phyloP scores from a whole-genome alignment of 2,888 invertebrate species.

The Callyntrura guangdongensis region DNA sequence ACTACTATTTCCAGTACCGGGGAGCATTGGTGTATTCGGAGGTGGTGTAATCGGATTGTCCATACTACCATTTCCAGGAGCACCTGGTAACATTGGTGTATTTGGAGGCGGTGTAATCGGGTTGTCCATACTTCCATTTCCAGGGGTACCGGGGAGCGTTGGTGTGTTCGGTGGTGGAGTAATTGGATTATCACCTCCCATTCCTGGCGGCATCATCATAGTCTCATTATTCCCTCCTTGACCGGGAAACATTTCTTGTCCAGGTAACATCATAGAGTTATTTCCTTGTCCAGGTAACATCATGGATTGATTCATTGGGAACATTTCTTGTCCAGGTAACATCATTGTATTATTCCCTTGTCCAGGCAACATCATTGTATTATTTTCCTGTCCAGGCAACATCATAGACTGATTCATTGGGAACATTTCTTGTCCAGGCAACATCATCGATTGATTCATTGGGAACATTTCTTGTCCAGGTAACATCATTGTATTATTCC shows the following conservation, averaged over 20 bases:
- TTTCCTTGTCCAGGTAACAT: conserved; percentile 51
- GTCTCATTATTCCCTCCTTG: conserved; percentile 6
- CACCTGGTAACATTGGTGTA: not conserved
- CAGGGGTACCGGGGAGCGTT: not conserved
- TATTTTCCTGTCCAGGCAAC: conserved; percentile 33
- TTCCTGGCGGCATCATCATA: conserved; percentile 41
- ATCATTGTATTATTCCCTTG: conserved; percentile 40
- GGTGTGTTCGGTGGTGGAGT: conserved; percentile 27
- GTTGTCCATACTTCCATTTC: not conserved
- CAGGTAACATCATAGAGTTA: conserved; percentile 27
- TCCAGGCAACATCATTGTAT: not conserved
- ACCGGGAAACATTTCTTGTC: conserved; percentile 57
- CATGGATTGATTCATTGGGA: conserved; percentile 35
- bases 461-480: conserved; percentile 53
- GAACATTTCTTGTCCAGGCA: conserved; percentile 53
- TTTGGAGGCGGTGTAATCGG: too few relatives aligned
- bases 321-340: conserved; percentile 50
- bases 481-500: conserved; percentile 34
- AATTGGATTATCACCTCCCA: conserved; percentile 23
- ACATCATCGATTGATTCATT: conserved; percentile 39
- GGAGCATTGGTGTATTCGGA: conserved; percentile 62
- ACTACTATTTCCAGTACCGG: too few relatives aligned
- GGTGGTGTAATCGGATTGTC: conserved; percentile 18
- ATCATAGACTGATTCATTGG: conserved; percentile 27
- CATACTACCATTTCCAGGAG: conserved; percentile 59